These are phyloP conservation scores for Drosophila austrosaltans DNA, from an alignment of 2,888 invertebrate species.

Conservation along the genomic window DNA sequence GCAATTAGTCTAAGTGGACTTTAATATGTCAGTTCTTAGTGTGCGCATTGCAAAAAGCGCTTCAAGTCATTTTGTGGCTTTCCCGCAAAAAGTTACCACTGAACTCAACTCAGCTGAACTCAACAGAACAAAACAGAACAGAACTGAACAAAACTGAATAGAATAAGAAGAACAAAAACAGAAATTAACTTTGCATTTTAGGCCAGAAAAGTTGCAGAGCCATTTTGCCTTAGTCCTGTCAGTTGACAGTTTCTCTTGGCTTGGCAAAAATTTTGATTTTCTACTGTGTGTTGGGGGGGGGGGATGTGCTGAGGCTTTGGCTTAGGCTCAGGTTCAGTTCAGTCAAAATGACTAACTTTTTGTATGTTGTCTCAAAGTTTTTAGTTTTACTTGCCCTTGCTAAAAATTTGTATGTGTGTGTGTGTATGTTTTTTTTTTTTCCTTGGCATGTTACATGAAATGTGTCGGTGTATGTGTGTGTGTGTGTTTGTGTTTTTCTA, in stretches of 20 bases:
- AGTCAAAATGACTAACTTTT: conserved; percentile 31
- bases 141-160: background rate
- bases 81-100: conserved; percentile 38
- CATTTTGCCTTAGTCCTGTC: conserved; percentile 24
- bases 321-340: conserved; percentile 27
- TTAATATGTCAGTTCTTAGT: conserved; percentile 64
- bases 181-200: conserved; percentile 67
- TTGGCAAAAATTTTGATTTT: conserved; percentile 46
- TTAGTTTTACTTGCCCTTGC: conserved; percentile 25
- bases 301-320: background rate
- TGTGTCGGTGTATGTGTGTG: conserved; percentile 22
- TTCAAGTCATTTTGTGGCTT: conserved; percentile 70
- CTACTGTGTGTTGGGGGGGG: background rate
- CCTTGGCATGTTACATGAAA: conserved; percentile 21
- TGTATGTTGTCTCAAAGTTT: conserved; percentile 43
- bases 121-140: background rate
- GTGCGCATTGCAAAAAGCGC: conserved; percentile 41
- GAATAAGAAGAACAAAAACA: conserved; percentile 16
- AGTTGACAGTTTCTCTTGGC: conserved; percentile 65
- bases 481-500: background rate
- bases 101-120: conserved; percentile 33
- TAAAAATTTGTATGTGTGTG: background rate
- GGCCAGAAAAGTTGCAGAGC: conserved; percentile 42
- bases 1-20: conserved; percentile 75
- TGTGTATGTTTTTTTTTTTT: background rate